Evolutionary conservation across 64 coral and sea anemone species (phyloP).

Genomic region (Pocillopora verrucosa): DNA sequence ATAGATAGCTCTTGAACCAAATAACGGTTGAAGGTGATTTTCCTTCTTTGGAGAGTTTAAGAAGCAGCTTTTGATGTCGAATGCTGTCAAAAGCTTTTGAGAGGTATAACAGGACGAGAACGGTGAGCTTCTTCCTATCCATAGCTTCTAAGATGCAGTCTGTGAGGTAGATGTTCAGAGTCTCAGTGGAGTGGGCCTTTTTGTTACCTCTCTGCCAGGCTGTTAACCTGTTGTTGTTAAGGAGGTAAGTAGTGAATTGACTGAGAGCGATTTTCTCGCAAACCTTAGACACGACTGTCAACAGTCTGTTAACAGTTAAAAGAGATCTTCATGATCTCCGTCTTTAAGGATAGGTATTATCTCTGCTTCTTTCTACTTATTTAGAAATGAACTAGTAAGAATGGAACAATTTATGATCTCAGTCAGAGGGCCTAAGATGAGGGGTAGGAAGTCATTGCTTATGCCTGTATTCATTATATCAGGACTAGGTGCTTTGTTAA

Average conservation of each 20-base stretch:
- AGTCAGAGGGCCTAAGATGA: no score
- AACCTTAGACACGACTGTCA: background rate
- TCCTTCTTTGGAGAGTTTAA: background rate
- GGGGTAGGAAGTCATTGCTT: no score
- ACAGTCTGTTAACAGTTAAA: no score
- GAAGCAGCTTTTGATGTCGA: background rate
- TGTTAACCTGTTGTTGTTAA: background rate
- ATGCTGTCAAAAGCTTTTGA: background rate
- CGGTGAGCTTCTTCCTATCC: background rate
- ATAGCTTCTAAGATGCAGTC: background rate
- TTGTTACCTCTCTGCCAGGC: conserved; percentile 7
- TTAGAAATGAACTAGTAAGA: no score
- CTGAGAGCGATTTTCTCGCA: conserved; percentile 5
- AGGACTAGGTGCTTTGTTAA: no score
- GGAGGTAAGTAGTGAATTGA: conserved; percentile 23
- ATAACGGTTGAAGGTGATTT: conserved; percentile 2
- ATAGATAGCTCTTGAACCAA: conserved; percentile 49
- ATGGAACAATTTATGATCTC: no score
- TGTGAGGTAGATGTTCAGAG: background rate
- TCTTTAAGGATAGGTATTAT: no score
- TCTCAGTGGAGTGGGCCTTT: conserved; percentile 32
- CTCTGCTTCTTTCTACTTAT: no score
- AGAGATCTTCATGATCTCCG: no score
- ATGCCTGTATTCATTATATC: no score
- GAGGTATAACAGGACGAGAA: background rate